Conservation (phyloP, 2,888 invertebrate genomes). For the Microctonus hyperodae region DNA sequence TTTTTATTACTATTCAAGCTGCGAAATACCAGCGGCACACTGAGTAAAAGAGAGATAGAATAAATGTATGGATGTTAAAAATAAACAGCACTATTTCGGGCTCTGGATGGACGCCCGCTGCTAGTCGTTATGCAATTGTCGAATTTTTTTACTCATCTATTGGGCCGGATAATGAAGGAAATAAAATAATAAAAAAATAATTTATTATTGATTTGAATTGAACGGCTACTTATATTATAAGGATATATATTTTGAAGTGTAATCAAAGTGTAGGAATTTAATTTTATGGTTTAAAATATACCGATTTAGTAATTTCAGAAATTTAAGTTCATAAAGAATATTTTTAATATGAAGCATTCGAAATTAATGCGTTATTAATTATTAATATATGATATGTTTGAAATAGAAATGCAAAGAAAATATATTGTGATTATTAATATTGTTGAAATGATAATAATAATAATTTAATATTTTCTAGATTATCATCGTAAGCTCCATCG, state of each 20-base stretch:
- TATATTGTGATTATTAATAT: background rate
- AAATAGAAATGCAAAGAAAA: too few relatives aligned
- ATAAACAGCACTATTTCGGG: constrained; percentile 60
- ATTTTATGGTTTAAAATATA: too few relatives aligned
- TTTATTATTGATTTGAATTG: background rate
- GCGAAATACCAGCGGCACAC: constrained; percentile 39
- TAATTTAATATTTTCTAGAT: background rate
- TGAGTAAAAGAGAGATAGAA: constrained; percentile 49
- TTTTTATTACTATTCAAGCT: constrained; percentile 30
- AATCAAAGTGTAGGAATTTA: too few relatives aligned
- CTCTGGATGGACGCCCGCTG: constrained; percentile 60
- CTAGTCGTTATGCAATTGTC: constrained; percentile 57
- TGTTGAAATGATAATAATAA: too few relatives aligned
- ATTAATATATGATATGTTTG: too few relatives aligned
- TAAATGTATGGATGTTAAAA: constrained; percentile 59
- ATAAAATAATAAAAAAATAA: background rate
- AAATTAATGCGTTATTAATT: too few relatives aligned
- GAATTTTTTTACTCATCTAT: constrained; percentile 51
- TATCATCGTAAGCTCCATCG: background rate
- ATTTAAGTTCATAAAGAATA: too few relatives aligned
- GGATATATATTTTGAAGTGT: too few relatives aligned
- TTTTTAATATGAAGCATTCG: too few relatives aligned
- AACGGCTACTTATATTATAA: too few relatives aligned
- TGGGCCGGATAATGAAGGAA: background rate
- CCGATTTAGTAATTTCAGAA: too few relatives aligned